Base-by-base conservation (phyloP, 2,797 vertebrate species). In the Muscicapa comitata region DNA sequence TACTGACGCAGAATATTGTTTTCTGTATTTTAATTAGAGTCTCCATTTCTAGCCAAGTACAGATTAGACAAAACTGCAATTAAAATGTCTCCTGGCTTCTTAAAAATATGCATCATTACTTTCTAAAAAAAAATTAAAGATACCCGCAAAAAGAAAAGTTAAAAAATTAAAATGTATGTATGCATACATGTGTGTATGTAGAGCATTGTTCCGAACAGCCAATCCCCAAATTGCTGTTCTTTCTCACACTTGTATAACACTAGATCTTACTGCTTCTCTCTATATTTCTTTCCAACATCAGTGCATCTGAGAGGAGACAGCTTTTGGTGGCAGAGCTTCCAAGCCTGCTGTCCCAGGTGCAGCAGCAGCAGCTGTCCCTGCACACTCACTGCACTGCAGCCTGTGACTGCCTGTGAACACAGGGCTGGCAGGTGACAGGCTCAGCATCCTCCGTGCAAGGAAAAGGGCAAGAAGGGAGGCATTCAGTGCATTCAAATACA, bases 321-420 rank as follows among this genome's bases (percentile, higher is more conserved):
- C 9, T 40, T 53, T 37, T 48, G 62, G 62, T 13, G 20, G 21
- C 28, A 42, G 16, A 37, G 50, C 23, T 48, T 16, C 40, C 74
- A 13, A 10, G 3, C 1, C 13, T 25, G 38, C 47, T 19, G 33
- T 11, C n/a, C n/a, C 38, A 9, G 24, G 43, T 8, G 11, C 42
- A 33, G 58, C 71, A 48, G 50, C 50, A 48, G 59, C 54, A 47
- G 62, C 38, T 16, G 43, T 63, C 40, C 19, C 16, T 20, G 72
- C 51, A 23, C 35, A 3, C 0, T 11, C 3, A 2, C 9, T 0
- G 58, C 3, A 15, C 65, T 24, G n/a, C 2, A 4, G 50, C 47
- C 26, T 10, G 28, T 16, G 72, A 20, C 40, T 50, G 80, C 59
- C 68, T 70, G 70, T 17, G 25, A 55, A 19, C 25, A 9, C 3